phyloP scores from a whole-genome alignment of 2,113 vertebrate species.

The Pyrgilauda ruficollis region DNA sequence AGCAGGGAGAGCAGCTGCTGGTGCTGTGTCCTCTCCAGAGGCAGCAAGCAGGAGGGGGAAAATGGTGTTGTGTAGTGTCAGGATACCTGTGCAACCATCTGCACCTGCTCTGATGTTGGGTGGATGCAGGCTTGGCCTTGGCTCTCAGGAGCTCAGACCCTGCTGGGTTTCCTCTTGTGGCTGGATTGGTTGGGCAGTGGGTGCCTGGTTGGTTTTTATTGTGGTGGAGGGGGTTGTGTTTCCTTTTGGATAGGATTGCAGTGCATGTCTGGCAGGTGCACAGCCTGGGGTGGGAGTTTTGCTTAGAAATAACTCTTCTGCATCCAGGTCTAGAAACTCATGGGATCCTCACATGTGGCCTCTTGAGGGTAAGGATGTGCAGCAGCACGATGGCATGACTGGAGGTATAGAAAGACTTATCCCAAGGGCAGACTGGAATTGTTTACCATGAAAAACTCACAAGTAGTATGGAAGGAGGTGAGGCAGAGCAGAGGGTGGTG shows the following conservation, averaged over 20 bases:
- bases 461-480: not conserved
- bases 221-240: not conserved
- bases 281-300: not conserved
- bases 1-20: not conserved
- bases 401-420: not conserved
- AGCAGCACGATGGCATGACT: rapidly evolving
- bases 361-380: not conserved
- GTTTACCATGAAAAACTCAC: not conserved
- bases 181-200: rapidly evolving
- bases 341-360: not conserved
- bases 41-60: not conserved
- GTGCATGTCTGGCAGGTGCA: rapidly evolving
- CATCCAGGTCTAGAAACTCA: not conserved
- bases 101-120: not conserved
- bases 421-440: not conserved
- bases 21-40: not conserved
- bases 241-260: not conserved
- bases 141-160: not conserved
- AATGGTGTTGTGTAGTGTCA: rapidly evolving
- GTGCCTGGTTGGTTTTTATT: not conserved
- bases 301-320: not conserved
- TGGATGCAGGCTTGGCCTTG: not conserved
- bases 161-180: rapidly evolving
- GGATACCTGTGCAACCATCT: not conserved
- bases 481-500: not conserved